phyloP scores from a whole-genome alignment of 2,113 vertebrate genomes.

The Myotis brandtii region DNA sequence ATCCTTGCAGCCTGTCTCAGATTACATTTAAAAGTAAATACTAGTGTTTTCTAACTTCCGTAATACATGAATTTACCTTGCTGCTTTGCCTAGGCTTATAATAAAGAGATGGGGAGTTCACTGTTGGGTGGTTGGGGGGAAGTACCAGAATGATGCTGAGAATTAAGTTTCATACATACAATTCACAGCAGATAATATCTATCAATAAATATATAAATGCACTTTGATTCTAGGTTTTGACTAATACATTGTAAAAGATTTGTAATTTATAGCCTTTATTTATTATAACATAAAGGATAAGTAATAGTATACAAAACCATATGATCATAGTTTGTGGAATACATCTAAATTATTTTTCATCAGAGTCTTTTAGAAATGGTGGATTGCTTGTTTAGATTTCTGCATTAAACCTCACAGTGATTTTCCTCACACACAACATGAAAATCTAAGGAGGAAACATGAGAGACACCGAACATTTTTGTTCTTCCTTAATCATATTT shows the following conservation, averaged over 20 bases:
- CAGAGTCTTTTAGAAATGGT: neutral
- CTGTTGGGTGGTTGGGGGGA: neutral
- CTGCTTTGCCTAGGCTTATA: neutral
- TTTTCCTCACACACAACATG: slow-evolving; percentile 6
- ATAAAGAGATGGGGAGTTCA: neutral
- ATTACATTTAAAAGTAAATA: neutral
- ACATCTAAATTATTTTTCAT: slow-evolving; percentile 41
- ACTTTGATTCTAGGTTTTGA: neutral
- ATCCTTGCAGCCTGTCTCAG: neutral
- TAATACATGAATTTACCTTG: neutral
- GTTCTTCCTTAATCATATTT: slow-evolving; percentile 2
- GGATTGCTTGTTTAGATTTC: slow-evolving; percentile 8
- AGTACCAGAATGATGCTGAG: neutral
- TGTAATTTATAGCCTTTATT: neutral
- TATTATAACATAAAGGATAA: slow-evolving; percentile 9
- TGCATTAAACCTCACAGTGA: neutral
- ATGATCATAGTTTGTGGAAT: neutral
- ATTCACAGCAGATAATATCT: neutral
- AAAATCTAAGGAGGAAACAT: neutral
- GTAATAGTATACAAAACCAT: neutral
- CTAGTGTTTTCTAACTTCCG: neutral
- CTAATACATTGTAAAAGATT: neutral
- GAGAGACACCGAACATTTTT: neutral
- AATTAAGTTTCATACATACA: neutral
- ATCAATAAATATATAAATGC: neutral